Conservation (phyloP, 1,140 invertebrate genomes). For the Heliconius hewitsoni region DNA sequence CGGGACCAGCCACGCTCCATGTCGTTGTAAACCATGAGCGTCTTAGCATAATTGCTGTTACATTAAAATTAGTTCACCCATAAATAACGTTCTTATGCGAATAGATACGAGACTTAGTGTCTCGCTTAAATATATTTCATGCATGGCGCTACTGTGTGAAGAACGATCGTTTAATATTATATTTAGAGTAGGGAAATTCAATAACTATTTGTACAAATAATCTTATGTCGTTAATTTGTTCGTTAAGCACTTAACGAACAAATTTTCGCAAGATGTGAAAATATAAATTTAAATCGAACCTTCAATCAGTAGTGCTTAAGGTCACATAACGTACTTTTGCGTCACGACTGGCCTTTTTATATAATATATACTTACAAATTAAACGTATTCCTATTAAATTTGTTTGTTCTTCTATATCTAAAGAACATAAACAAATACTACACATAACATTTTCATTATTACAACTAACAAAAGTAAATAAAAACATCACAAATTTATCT, state of each 20-base stretch:
- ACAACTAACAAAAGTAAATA: neutral
- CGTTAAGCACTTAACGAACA: neutral
- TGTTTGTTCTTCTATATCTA: too few species aligned
- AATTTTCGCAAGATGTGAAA: too few species aligned
- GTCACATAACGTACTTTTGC: too few species aligned
- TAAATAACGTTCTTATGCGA: slow-evolving; percentile 59
- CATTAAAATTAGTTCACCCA: slow-evolving; percentile 72
- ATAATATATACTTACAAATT: too few species aligned
- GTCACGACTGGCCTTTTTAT: too few species aligned
- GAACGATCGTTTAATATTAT: slow-evolving; percentile 21
- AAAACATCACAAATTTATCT: neutral
- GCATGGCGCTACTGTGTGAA: slow-evolving; percentile 17
- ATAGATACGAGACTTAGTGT: slow-evolving; percentile 41
- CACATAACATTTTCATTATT: neutral
- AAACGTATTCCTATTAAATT: too few species aligned
- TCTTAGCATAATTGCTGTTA: slow-evolving; percentile 75
- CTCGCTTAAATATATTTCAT: slow-evolving; percentile 40
- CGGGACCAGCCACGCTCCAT: slow-evolving; percentile 72
- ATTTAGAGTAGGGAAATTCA: neutral
- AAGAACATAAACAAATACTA: too few species aligned
- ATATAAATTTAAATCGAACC: too few species aligned
- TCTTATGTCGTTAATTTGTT: neutral
- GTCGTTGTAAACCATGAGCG: slow-evolving; percentile 72
- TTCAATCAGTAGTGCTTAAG: too few species aligned
- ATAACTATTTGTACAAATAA: neutral